Evolutionary conservation across 2,113 vertebrate genomes (phyloP).

Genomic region (Podocnemis expansa): DNA sequence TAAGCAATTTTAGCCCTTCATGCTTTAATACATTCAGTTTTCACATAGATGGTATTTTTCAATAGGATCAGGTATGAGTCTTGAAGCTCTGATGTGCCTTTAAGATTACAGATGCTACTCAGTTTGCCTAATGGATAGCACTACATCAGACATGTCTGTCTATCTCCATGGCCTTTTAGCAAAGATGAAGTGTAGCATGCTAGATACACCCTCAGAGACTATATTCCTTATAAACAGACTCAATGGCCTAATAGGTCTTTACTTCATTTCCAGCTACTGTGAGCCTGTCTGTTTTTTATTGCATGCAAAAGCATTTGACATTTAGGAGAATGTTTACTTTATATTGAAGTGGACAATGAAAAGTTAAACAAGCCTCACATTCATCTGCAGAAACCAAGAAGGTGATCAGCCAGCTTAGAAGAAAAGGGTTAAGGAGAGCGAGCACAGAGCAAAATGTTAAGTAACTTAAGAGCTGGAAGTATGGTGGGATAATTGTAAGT

Average conservation of each 20-base stretch:
- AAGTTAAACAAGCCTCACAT: constrained; percentile 5
- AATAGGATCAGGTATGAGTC: not conserved
- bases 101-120: not conserved
- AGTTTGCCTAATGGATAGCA: not conserved
- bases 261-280: not conserved
- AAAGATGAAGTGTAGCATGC: not conserved
- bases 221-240: not conserved
- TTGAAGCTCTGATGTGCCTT: not conserved
- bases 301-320: not conserved
- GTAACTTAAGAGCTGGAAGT: constrained; percentile 33
- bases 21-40: not conserved
- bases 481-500: constrained; percentile 30
- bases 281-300: not conserved
- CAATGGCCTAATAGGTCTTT: not conserved
- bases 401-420: not conserved
- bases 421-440: constrained; percentile 22
- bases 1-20: not conserved
- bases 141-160: not conserved
- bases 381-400: not conserved
- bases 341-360: not conserved
- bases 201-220: not conserved
- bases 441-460: constrained; percentile 27
- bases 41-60: not conserved
- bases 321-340: not conserved
- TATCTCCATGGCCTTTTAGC: not conserved